Base-by-base conservation (phyloP, 1,140 invertebrate genomes). In the Sesamia nonagrioides region DNA sequence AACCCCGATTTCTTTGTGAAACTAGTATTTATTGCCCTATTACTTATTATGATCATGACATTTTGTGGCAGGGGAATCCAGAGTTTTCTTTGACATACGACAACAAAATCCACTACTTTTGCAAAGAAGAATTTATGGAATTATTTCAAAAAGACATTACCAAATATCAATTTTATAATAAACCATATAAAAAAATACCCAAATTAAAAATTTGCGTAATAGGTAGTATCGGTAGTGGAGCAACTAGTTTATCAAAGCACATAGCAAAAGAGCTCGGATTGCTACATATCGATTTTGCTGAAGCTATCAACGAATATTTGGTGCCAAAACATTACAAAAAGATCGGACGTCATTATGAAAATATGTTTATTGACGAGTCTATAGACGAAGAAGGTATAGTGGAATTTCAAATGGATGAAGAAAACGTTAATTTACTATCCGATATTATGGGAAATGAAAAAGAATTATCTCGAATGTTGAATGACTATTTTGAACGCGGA, bases 61-160 rank as follows among this genome's bases (percentile, higher is more conserved):
- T 96, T n/a, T 84, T 96, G 15, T 96, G 95, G 95, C 94, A 94
- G 88, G 96, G 96, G 6, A 96, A 95, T 88, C 84, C 94, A 56
- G 93, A 96, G 66, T 96, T 95, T 80, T 80, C 86, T 35, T 86
- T 91, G 0, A 91, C 94, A 82, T 96, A 95, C 84, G 85, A 95
- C 78, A 93, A 96, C 75, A 95, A 95, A 88, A 68, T 95, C 7
- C 95, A 96, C 88, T 91, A 93, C 40, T 93, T 96, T 63, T 89
- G 86, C 40, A 95, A 89, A 48, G 90, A 95, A 79, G 73, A 89
- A 27, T 94, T 91, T 80, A 75, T 95, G 56, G 82, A 95, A 17
- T 81, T 88, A 78, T 96, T 96, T 84, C 58, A 95, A 21, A 79
- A 85, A 13, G 89, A 95, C 79, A 90, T 95, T 8, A 88, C 86